phyloP scores from a whole-genome alignment of 2,888 invertebrate species.

The Caenorhabditis sulstoni region DNA sequence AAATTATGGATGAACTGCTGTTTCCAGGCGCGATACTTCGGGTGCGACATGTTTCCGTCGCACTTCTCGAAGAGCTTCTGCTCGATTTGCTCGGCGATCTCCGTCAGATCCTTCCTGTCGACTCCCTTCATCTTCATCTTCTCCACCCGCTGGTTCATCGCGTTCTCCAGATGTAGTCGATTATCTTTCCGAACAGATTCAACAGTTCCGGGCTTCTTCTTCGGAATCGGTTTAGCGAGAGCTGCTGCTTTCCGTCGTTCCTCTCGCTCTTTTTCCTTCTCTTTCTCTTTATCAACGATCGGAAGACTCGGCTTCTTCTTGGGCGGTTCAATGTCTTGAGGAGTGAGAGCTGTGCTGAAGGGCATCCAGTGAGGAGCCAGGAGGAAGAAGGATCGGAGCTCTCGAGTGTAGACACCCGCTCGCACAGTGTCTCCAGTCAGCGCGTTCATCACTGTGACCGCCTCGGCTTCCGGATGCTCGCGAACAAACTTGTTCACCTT shows the following conservation, averaged over 20 bases:
- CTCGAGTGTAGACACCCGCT: conserved; percentile 43
- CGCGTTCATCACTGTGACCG: conserved; percentile 43
- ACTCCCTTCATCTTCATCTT: conserved; percentile 29
- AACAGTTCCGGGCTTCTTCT: conserved; percentile 33
- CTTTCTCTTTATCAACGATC: background rate
- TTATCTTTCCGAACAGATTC: conserved; percentile 12
- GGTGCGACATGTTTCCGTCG: conserved; percentile 35
- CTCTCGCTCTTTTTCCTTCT: conserved; percentile 15
- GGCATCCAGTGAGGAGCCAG: conserved; percentile 55
- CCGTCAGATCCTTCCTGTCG: conserved; percentile 26
- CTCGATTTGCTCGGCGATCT: conserved; percentile 35
- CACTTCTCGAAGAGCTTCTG: conserved; percentile 31
- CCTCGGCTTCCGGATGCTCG: conserved; percentile 33
- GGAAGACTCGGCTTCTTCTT: conserved; percentile 15
- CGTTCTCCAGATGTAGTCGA: conserved; percentile 23
- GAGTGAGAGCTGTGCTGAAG: background rate
- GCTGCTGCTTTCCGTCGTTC: conserved; percentile 4
- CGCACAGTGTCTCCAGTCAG: conserved; percentile 41
- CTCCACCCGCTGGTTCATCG: conserved; percentile 18
- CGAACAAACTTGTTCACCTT: conserved; percentile 24
- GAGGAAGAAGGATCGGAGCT: conserved; percentile 50
- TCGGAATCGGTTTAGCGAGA: conserved; percentile 39
- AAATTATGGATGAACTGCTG: conserved; percentile 50
- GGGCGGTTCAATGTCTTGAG: background rate
- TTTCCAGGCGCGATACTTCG: conserved; percentile 49